These are phyloP conservation scores for Mustelus asterias DNA, from an alignment of 2,113 vertebrate genomes.

Conservation along the genomic window DNA sequence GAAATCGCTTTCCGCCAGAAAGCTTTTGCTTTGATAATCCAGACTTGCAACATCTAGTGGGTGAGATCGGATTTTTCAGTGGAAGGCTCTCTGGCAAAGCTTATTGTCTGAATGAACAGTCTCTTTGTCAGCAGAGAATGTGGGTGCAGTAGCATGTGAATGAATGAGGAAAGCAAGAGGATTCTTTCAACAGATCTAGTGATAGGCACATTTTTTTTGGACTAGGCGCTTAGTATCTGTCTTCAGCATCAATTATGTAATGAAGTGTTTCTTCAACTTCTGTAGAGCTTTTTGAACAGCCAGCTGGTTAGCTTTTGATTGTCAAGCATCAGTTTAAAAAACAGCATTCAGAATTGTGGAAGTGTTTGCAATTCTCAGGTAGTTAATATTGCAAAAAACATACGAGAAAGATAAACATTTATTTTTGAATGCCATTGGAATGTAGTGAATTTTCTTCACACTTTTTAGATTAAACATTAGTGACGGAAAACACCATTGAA, in stretches of 20 bases:
- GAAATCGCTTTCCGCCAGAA: conserved; percentile 38
- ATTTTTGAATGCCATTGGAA: too few species aligned
- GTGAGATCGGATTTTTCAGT: conserved; percentile 46
- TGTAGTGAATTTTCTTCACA: background rate
- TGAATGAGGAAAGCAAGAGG: conserved; percentile 41
- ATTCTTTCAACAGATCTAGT: conserved; percentile 46
- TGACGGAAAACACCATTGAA: background rate
- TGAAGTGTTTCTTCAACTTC: background rate
- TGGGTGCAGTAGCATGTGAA: conserved; percentile 45
- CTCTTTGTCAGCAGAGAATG: conserved; percentile 48
- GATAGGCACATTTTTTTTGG: conserved; percentile 23
- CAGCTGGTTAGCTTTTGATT: conserved; percentile 11
- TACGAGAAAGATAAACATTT: background rate
- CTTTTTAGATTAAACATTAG: background rate
- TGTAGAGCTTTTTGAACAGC: background rate
- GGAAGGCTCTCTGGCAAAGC: conserved; percentile 43
- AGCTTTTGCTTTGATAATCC: conserved; percentile 46
- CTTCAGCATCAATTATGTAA: conserved; percentile 15
- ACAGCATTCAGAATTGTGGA: background rate
- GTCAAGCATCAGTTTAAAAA: conserved; percentile 6
- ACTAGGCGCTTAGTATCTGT: conserved; percentile 15
- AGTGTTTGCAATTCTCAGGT: too few species aligned
- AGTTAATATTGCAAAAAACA: background rate
- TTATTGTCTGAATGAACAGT: conserved; percentile 47
- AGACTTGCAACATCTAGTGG: conserved; percentile 41